Percentiles rank a stretch among this genome's conserved stretches.
phyloP scores from a whole-genome alignment of 2,888 invertebrate species.

The Drosophila meridionalis region DNA sequence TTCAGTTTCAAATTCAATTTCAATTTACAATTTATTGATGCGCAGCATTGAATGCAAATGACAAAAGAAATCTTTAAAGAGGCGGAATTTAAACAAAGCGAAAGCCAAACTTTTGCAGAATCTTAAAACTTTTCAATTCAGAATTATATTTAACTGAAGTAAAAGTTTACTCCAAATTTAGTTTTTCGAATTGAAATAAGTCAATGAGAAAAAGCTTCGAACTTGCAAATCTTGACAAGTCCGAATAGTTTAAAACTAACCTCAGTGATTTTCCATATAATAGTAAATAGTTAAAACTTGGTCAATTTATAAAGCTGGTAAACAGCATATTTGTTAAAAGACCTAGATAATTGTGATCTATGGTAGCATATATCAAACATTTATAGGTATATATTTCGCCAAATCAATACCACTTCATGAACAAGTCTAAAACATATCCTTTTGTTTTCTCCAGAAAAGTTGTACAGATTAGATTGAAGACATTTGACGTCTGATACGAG shows the following conservation, averaged over 20 bases:
- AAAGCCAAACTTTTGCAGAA: not conserved
- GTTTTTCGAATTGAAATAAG: not conserved
- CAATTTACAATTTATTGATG: slow-evolving; percentile 67
- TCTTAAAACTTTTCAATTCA: not conserved
- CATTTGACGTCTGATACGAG: too few relatives aligned
- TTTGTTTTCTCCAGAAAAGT: too few relatives aligned
- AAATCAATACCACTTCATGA: too few relatives aligned
- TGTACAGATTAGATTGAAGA: too few relatives aligned
- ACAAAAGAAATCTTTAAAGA: slow-evolving; percentile 32
- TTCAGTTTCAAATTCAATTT: slow-evolving; percentile 67
- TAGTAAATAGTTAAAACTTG: not conserved
- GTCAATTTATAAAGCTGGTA: not conserved
- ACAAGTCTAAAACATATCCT: too few relatives aligned
- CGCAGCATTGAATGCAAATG: slow-evolving; percentile 70
- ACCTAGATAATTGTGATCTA: too few relatives aligned
- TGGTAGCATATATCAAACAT: too few relatives aligned
- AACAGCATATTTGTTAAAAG: not conserved
- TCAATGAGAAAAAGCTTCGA: not conserved
- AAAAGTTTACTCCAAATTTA: not conserved
- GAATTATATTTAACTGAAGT: not conserved
- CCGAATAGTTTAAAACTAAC: not conserved
- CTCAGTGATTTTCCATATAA: not conserved
- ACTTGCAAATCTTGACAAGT: not conserved
- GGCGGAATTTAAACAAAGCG: not conserved
- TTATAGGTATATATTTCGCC: too few relatives aligned